Conservation (phyloP, 2,113 vertebrate species). For the Ovis canadensis region DNA sequence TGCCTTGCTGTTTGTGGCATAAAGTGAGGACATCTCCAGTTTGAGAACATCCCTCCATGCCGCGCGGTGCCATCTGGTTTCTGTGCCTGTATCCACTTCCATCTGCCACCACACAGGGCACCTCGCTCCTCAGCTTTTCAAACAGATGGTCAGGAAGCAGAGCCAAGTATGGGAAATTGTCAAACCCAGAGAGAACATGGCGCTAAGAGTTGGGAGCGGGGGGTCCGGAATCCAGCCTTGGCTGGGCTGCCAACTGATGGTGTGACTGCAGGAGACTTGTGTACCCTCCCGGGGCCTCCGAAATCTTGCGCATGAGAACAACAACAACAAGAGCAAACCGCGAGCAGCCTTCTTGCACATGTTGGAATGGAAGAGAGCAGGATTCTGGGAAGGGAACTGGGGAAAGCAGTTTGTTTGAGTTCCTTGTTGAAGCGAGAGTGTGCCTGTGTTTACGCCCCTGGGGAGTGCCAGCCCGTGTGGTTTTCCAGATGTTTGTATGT, state of each 20-base stretch:
- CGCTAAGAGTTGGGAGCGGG: background rate
- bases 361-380: background rate
- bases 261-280: background rate
- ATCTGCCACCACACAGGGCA: conserved; percentile 20
- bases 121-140: background rate
- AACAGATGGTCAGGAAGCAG: conserved; percentile 41
- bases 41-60: background rate
- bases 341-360: fast-evolving
- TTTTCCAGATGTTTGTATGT: background rate
- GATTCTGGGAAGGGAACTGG: background rate
- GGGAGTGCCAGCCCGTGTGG: background rate
- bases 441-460: background rate
- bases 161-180: conserved; percentile 2
- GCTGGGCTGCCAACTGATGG: background rate
- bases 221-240: background rate
- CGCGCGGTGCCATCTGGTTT: background rate
- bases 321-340: fast-evolving
- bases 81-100: background rate
- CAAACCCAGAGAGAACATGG: background rate
- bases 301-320: fast-evolving
- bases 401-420: no score
- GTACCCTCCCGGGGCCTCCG: background rate
- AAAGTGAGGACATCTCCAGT: background rate
- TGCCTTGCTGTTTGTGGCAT: background rate
- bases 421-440: background rate